Conservation (phyloP, 1,140 invertebrate genomes). For the Heliconius melpomene region DNA sequence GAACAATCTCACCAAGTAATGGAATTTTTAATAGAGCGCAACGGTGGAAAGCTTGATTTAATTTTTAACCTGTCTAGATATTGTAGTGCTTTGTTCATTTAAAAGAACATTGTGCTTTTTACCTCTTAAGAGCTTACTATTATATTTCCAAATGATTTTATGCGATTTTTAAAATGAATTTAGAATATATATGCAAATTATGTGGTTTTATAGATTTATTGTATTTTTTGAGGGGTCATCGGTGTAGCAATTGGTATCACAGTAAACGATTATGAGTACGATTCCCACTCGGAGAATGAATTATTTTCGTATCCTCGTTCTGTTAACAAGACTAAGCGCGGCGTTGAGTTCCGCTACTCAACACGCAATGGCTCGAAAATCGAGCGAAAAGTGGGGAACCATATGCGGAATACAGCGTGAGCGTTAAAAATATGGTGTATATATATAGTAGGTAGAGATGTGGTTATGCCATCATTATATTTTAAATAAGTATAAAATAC, state of each 20-base stretch:
- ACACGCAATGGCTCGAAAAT: no score
- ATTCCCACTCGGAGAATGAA: no score
- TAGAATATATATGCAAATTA: background rate
- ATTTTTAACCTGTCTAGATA: constrained; percentile 31
- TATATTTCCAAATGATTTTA: background rate
- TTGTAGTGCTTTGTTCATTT: constrained; percentile 20
- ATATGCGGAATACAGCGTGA: no score
- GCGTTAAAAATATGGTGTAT: no score
- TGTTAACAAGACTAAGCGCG: no score
- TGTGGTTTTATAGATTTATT: background rate
- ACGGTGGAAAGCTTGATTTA: constrained; percentile 25
- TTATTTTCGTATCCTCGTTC: no score
- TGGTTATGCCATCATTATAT: background rate
- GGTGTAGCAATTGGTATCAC: no score
- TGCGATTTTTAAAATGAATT: background rate
- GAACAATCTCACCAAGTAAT: constrained; percentile 28
- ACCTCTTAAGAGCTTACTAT: background rate
- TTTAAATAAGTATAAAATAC: background rate
- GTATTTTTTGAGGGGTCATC: no score
- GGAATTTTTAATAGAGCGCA: constrained; percentile 34
- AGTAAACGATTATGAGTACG: no score
- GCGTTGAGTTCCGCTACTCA: no score
- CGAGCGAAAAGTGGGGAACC: no score
- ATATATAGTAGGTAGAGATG: no score
- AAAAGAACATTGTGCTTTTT: constrained; percentile 14